Evolutionary conservation across 2,797 vertebrate genomes (phyloP).

Genomic region (Lacerta viridis): DNA sequence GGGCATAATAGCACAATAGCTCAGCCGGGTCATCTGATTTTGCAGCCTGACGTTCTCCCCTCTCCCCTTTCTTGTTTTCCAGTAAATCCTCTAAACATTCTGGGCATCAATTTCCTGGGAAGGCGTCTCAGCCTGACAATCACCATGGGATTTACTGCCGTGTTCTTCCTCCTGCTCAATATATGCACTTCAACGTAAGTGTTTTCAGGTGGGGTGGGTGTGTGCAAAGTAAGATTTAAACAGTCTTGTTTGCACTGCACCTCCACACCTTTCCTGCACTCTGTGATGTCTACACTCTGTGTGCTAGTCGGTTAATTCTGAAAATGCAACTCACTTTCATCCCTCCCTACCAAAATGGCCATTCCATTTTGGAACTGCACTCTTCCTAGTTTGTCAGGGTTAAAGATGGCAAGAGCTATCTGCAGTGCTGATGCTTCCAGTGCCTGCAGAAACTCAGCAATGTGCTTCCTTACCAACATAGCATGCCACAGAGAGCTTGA

Average conservation of each 20-base stretch:
- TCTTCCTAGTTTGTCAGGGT: no score
- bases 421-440: no score
- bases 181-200: constrained; percentile 92
- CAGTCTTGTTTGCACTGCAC: background rate
- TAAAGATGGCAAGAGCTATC: no score
- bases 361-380: background rate
- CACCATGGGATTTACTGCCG: constrained; percentile 86
- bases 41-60: background rate
- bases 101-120: constrained; percentile 88
- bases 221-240: background rate
- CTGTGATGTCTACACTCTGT: background rate
- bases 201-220: background rate
- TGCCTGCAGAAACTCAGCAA: no score
- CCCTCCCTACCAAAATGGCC: background rate
- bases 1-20: no score
- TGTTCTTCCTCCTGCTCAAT: constrained; percentile 91
- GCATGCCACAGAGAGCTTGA: no score
- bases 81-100: constrained; percentile 94
- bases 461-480: no score
- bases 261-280: background rate
- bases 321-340: background rate
- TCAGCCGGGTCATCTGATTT: no score
- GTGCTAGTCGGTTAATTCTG: background rate
- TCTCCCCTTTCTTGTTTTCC: constrained; percentile 22
- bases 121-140: constrained; percentile 85